Conservation (phyloP, 2,113 vertebrate genomes). For the Otus sunia region DNA sequence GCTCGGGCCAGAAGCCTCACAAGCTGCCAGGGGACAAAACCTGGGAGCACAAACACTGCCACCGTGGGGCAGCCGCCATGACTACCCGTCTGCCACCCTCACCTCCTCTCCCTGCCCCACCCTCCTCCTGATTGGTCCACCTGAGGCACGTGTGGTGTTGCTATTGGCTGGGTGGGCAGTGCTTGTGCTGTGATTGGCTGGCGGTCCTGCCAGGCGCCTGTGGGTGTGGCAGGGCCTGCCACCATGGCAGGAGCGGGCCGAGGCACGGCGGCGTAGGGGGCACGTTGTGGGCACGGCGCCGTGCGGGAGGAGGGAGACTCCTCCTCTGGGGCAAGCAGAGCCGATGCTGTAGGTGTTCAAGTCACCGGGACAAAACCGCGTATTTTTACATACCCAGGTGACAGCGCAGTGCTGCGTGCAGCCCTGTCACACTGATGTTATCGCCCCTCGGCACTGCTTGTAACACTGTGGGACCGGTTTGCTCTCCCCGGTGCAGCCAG, state of each 20-base stretch:
- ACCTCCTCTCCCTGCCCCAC: no score
- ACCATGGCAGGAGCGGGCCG: background rate
- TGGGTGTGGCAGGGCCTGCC: background rate
- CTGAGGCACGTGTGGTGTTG: no score
- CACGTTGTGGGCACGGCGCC: no score
- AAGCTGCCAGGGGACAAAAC: background rate
- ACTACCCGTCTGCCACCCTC: background rate
- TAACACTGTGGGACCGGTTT: background rate
- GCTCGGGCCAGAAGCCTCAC: background rate
- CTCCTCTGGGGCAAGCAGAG: background rate
- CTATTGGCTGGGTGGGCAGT: background rate
- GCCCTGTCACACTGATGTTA: accelerated
- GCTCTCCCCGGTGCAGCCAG: background rate
- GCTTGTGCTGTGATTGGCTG: accelerated
- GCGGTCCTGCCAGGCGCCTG: accelerated
- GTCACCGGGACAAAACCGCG: background rate
- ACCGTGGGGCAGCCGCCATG: background rate
- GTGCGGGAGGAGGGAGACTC: background rate
- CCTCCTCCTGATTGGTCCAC: background rate
- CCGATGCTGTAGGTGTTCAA: accelerated
- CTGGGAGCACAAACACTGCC: no score
- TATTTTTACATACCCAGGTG: background rate
- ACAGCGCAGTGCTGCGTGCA: background rate
- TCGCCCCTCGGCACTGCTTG: background rate
- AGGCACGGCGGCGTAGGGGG: accelerated